These are phyloP conservation scores for Lumbricus terrestris DNA, from an alignment of 2,888 invertebrate genomes.

Conservation along the genomic window DNA sequence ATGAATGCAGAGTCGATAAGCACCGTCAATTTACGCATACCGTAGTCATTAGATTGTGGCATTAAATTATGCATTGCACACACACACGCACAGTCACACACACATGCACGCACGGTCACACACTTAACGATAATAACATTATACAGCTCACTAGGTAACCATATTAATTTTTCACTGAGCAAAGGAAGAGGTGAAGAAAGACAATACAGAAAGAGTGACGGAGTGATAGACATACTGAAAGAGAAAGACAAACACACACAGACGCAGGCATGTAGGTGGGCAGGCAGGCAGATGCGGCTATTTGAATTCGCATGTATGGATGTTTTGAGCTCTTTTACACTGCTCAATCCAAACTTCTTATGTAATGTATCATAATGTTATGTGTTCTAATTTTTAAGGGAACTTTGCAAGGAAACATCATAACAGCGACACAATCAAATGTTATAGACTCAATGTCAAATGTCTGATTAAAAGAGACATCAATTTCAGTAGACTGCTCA, in stretches of 20 bases:
- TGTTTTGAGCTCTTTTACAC: no score
- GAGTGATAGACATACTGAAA: not conserved
- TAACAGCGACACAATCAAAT: no score
- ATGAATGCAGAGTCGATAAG: not conserved
- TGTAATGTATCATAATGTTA: no score
- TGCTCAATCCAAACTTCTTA: no score
- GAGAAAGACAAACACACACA: not conserved
- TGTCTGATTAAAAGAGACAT: not conserved
- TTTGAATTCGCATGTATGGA: not conserved
- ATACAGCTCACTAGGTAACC: not conserved
- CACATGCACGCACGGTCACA: no score
- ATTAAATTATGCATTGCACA: not conserved
- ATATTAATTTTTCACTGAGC: not conserved
- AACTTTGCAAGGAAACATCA: no score
- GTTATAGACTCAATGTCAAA: not conserved
- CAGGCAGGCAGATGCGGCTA: not conserved
- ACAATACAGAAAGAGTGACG: not conserved
- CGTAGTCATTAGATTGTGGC: not conserved
- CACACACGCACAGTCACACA: not conserved
- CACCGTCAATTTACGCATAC: not conserved
- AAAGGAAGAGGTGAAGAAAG: no score
- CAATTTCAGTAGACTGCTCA: not conserved
- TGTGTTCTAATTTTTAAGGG: no score
- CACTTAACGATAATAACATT: not conserved
- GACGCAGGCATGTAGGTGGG: not conserved